These are phyloP conservation scores for Mirounga angustirostris DNA, from an alignment of 2,113 vertebrate genomes.

Conservation along the genomic window DNA sequence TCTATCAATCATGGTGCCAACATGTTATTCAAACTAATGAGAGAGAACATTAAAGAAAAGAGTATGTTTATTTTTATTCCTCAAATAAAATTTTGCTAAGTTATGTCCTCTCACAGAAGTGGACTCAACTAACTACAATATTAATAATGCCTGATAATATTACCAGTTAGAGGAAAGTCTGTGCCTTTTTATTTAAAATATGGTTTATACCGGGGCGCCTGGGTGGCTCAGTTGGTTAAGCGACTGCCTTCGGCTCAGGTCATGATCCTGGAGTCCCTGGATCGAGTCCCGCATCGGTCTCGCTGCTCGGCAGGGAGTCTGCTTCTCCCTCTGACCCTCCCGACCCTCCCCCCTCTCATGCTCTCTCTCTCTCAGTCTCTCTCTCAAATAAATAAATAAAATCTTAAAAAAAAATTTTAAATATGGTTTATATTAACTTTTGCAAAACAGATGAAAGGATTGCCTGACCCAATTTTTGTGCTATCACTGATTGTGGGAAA, in stretches of 20 bases:
- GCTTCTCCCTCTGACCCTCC: no score
- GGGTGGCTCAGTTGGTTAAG: no score
- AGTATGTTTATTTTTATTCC: not conserved
- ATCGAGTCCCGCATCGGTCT: no score
- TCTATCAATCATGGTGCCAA: not conserved
- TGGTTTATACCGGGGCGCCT: not conserved
- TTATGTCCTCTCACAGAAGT: not conserved
- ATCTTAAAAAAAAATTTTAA: not conserved
- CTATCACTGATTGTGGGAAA: not conserved
- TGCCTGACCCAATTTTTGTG: not conserved
- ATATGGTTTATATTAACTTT: not conserved
- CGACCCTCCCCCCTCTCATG: no score
- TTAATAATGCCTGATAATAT: not conserved
- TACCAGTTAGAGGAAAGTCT: not conserved
- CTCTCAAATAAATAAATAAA: no score
- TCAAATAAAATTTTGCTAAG: slow-evolving; percentile 30
- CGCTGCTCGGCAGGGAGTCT: no score
- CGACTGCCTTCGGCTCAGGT: no score
- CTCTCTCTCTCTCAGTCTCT: no score
- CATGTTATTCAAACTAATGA: not conserved
- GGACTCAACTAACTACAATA: not conserved
- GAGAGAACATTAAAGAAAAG: not conserved
- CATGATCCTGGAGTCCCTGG: no score
- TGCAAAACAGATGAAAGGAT: not conserved
- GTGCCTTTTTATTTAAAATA: not conserved